Evolutionary conservation across 1,140 invertebrate genomes (phyloP).

Genomic region (Cheumatopsyche charites): DNA sequence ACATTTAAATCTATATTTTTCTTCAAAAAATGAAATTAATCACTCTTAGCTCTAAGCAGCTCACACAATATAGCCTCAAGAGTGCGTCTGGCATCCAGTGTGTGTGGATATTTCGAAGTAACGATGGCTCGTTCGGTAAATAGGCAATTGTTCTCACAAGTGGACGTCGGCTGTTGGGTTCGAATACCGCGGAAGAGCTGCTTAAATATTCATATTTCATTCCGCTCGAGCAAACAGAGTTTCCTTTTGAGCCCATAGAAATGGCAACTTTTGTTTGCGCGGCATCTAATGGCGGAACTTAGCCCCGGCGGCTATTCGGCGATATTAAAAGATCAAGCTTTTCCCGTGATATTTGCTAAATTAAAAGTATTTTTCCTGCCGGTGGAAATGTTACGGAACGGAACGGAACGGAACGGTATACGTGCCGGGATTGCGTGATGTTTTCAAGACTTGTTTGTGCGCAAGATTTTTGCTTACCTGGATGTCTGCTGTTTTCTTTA

Average conservation of each 20-base stretch:
- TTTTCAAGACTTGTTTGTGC: too few species aligned
- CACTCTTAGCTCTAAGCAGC: too few species aligned
- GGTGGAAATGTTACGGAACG: too few species aligned
- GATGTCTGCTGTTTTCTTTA: too few species aligned
- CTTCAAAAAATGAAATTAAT: too few species aligned
- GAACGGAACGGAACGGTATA: too few species aligned
- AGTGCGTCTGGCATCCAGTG: too few species aligned
- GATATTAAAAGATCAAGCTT: conserved; percentile 24
- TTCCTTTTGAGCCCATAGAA: conserved; percentile 43
- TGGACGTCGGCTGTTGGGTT: not conserved
- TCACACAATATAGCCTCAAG: too few species aligned
- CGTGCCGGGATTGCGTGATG: too few species aligned
- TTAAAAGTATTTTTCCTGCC: conserved; percentile 4
- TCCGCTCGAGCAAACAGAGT: conserved; percentile 42
- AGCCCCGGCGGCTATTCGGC: conserved; percentile 6
- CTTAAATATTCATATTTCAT: conserved; percentile 47
- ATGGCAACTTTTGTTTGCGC: conserved; percentile 42
- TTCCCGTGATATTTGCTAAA: conserved; percentile 8
- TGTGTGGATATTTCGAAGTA: not conserved
- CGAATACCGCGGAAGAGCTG: conserved; percentile 29
- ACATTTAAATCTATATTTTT: too few species aligned
- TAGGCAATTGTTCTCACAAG: conserved; percentile 33
- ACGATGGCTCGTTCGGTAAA: conserved; percentile 33
- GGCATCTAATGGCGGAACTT: conserved; percentile 33
- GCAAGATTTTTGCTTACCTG: too few species aligned